Evolutionary conservation across 2,113 vertebrate genomes (phyloP).

Genomic region (Choloepus hoffmanni): DNA sequence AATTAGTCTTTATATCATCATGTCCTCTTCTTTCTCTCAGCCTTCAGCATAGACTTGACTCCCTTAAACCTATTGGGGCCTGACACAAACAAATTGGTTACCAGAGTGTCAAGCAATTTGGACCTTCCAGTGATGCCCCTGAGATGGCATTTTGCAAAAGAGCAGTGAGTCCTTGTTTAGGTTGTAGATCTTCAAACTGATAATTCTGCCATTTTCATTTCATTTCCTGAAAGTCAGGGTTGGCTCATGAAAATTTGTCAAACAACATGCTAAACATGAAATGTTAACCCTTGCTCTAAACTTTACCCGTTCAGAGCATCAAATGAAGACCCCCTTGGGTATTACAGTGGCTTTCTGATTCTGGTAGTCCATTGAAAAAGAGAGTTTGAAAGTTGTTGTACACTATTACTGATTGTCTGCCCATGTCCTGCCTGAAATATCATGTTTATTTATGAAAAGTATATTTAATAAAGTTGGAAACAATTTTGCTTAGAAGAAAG

Average conservation of each 20-base stretch:
- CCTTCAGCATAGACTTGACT: too few species aligned
- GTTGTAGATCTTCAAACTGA: neutral
- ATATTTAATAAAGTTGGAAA: neutral
- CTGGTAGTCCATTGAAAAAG: too few species aligned
- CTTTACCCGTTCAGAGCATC: too few species aligned
- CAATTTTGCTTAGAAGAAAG: neutral
- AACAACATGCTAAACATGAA: too few species aligned
- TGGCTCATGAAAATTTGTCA: too few species aligned
- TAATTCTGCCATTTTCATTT: neutral
- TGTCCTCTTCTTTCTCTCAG: neutral
- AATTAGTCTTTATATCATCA: too few species aligned
- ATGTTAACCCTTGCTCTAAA: too few species aligned
- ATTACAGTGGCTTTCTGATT: too few species aligned
- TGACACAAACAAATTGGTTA: neutral
- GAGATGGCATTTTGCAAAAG: neutral
- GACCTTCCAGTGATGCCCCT: neutral
- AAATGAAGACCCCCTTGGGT: too few species aligned
- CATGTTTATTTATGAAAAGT: neutral
- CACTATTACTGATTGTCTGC: neutral
- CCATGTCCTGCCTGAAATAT: neutral
- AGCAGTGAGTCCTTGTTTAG: neutral
- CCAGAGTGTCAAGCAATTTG: neutral
- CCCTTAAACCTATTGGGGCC: neutral
- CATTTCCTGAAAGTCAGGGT: neutral
- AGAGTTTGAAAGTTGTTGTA: neutral